Evolutionary conservation across 2,113 vertebrate species (phyloP).

Genomic region (Trochalopteron elliotii): DNA sequence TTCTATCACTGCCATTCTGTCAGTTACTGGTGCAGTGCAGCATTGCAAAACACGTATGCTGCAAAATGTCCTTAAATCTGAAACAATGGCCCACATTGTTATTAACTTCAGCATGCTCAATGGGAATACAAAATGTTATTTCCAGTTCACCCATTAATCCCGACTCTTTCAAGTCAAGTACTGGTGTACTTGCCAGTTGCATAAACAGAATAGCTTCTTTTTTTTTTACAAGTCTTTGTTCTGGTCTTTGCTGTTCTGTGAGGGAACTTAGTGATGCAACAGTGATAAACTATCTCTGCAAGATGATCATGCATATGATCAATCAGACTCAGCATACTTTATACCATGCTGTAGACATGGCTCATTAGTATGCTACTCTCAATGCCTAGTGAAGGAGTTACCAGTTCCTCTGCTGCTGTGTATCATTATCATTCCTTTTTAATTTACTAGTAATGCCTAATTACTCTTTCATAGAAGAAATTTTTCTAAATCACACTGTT

Average conservation of each 20-base stretch:
- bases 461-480: not conserved
- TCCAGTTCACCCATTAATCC: not conserved
- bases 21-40: not conserved
- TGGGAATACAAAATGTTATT: not conserved
- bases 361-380: conserved; percentile 18
- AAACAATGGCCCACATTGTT: not conserved
- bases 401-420: not conserved
- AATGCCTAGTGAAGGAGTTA: not conserved
- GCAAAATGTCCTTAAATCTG: not conserved
- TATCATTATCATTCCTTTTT: not conserved
- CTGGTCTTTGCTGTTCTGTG: not conserved
- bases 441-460: conserved; percentile 11
- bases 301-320: not conserved
- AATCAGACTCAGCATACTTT: not conserved
- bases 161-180: not conserved
- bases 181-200: not conserved
- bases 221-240: not conserved
- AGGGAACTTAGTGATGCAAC: not conserved
- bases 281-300: not conserved
- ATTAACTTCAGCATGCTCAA: not conserved
- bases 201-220: not conserved
- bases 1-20: not conserved
- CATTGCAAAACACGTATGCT: not conserved
- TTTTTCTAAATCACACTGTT: not conserved
- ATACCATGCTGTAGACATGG: not conserved